phyloP scores from a whole-genome alignment of 2,797 vertebrate species.

The Octomys mimax region DNA sequence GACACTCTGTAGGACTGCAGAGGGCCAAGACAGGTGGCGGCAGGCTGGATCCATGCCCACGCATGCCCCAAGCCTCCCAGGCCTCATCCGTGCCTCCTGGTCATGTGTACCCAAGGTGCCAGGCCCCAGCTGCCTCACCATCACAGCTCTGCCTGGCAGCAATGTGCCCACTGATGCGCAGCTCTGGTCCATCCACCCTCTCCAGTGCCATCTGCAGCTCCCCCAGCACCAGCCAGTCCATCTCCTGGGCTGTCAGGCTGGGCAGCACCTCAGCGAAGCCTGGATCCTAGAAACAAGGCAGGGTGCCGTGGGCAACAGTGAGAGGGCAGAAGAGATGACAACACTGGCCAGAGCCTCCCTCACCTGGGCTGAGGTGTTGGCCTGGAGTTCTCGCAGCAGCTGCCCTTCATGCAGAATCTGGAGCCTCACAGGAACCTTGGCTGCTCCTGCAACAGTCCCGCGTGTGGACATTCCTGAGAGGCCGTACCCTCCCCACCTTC shows the following conservation, averaged over 20 bases:
- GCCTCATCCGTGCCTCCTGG: neutral
- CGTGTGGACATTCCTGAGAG: neutral
- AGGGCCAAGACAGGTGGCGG: constrained; percentile 40
- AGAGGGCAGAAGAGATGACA: neutral
- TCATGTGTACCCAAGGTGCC: neutral
- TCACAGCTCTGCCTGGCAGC: constrained; percentile 95
- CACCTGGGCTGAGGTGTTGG: constrained; percentile 94
- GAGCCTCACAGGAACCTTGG: constrained; percentile 91
- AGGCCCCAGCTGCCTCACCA: constrained; percentile 89
- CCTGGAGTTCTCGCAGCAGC: constrained; percentile 92
- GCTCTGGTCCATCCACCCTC: constrained; percentile 88
- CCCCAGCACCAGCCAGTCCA: constrained; percentile 96
- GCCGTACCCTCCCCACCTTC: neutral
- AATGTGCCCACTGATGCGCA: constrained; percentile 93
- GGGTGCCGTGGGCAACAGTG: neutral
- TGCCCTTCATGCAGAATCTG: constrained; percentile 93
- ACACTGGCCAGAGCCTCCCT: constrained; percentile 76
- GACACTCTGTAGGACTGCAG: constrained; percentile 95
- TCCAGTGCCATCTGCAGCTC: constrained; percentile 94
- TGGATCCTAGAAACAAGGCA: constrained; percentile 89
- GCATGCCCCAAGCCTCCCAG: neutral
- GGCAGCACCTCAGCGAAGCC: constrained; percentile 97
- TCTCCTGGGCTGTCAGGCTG: constrained; percentile 93
- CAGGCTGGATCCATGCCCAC: neutral
- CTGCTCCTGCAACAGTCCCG: constrained; percentile 86